Conservation (phyloP, 1,140 invertebrate genomes). For the Harlomillsia oculata region DNA sequence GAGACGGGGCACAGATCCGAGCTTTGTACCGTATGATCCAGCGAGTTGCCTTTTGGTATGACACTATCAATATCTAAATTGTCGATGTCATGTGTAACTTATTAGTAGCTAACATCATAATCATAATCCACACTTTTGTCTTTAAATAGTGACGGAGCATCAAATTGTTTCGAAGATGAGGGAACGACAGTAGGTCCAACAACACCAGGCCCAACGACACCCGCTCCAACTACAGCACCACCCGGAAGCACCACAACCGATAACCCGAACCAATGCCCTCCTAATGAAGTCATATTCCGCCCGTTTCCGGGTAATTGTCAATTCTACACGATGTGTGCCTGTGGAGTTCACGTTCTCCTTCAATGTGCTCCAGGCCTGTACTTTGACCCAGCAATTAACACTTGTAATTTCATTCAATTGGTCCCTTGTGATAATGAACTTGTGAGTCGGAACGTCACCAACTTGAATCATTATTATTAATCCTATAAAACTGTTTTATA, state of each 20-base stretch:
- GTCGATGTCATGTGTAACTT: not conserved
- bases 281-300: conserved; percentile 18
- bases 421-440: conserved; percentile 4
- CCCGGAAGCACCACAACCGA: conserved; percentile 3
- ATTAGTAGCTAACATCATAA: too few species aligned
- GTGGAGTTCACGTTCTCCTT: conserved; percentile 8
- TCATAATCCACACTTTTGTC: not conserved
- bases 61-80: not conserved
- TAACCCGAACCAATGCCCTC: not conserved
- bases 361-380: conserved; percentile 19
- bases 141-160: not conserved
- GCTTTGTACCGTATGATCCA: conserved; percentile 19
- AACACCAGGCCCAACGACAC: not conserved
- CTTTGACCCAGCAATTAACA: conserved; percentile 13
- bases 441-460: not conserved
- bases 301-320: conserved; percentile 10
- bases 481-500: not conserved
- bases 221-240: not conserved
- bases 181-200: not conserved
- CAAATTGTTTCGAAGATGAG: conserved; percentile 1
- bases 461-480: not conserved
- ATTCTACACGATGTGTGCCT: conserved; percentile 17
- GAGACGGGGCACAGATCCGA: conserved; percentile 24
- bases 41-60: conserved; percentile 19
- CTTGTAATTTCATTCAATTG: conserved; percentile 16